Evolutionary conservation across 1,140 invertebrate genomes (phyloP).

Genomic region (Drosophila santomea): DNA sequence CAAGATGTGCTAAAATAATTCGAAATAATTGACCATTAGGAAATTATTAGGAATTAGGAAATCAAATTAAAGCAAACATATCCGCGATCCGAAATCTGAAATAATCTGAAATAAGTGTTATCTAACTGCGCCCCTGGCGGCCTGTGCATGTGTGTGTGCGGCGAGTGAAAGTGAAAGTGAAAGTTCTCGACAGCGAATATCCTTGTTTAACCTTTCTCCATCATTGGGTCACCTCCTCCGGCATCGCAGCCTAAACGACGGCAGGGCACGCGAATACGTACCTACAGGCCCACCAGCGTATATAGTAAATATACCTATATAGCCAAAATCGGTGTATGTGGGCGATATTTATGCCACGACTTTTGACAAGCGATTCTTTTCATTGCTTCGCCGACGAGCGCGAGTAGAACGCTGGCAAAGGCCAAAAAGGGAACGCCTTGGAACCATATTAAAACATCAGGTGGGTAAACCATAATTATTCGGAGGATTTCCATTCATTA

Average conservation of each 20-base stretch:
- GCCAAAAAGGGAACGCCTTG: conserved; percentile 48
- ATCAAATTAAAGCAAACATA: conserved; percentile 23
- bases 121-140: conserved; percentile 59
- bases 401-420: conserved; percentile 31
- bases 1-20: conserved; percentile 19
- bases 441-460: conserved; percentile 49
- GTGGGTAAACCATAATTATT: conserved; percentile 50
- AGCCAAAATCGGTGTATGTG: conserved; percentile 41
- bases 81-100: conserved; percentile 14
- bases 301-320: conserved; percentile 40
- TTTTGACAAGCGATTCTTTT: conserved; percentile 63
- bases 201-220: conserved; percentile 42
- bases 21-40: neutral
- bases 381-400: conserved; percentile 39
- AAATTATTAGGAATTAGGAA: no score
- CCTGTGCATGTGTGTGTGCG: conserved; percentile 8
- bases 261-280: conserved; percentile 55
- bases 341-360: conserved; percentile 68
- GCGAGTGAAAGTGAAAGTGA: conserved; percentile 61
- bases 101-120: conserved; percentile 50
- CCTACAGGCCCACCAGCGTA: conserved; percentile 11
- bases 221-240: conserved; percentile 41
- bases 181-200: conserved; percentile 54
- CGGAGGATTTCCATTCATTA: neutral
- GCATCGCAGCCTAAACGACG: conserved; percentile 44